Evolutionary conservation across 2,797 vertebrate species (phyloP).

Genomic region (Cryptoblepharus egeriae): DNA sequence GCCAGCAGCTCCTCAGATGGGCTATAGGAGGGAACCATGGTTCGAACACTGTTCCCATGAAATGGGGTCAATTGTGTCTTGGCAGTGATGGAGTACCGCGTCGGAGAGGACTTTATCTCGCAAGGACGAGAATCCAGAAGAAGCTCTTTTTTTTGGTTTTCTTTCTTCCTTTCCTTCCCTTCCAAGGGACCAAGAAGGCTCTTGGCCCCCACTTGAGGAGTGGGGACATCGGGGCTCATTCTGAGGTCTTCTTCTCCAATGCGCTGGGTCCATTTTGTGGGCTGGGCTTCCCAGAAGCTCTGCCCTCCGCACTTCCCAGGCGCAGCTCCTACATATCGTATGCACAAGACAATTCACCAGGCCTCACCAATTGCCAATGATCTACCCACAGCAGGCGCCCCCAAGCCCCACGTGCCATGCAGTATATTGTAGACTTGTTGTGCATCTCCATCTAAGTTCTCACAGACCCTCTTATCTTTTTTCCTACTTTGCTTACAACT

Average conservation of each 20-base stretch:
- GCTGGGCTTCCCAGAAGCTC: conserved; percentile 49
- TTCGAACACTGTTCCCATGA: conserved; percentile 53
- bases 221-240: conserved; percentile 52
- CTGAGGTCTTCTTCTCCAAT: conserved; percentile 61
- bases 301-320: conserved; percentile 60
- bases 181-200: conserved; percentile 54
- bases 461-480: conserved; percentile 52
- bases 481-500: conserved; percentile 74
- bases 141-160: neutral
- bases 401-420: conserved; percentile 31
- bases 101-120: conserved; percentile 52
- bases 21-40: conserved; percentile 15
- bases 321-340: conserved; percentile 81
- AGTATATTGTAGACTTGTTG: conserved; percentile 71
- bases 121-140: conserved; percentile 56
- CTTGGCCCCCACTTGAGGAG: conserved; percentile 42
- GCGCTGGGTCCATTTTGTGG: conserved; percentile 65
- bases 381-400: conserved; percentile 68
- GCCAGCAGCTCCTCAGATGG: conserved; percentile 11
- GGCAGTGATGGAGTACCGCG: conserved; percentile 58
- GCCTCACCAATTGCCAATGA: conserved; percentile 74
- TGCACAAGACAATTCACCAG: conserved; percentile 79
- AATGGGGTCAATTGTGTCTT: conserved; percentile 63
- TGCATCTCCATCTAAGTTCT: conserved; percentile 63
- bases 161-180: conserved; percentile 25